Conservation (phyloP, 37 sponge, comb jelly and placozoan species). For the Crambe crambe region DNA sequence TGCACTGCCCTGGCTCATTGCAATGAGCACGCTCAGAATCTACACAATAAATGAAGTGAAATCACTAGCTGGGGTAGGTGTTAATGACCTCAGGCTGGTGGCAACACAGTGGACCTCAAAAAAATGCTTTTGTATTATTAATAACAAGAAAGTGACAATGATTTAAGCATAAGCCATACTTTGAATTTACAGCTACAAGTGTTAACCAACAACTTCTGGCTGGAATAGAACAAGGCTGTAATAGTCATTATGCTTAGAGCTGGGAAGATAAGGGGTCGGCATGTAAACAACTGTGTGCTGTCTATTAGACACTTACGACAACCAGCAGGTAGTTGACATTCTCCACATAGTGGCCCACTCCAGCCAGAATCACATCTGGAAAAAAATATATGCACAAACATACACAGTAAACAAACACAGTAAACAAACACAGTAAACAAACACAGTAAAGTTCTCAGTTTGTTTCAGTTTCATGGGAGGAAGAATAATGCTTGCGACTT, state of each 20-base stretch:
- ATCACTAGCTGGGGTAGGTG: too few species aligned
- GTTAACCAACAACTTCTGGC: too few species aligned
- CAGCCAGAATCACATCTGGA: conserved; percentile 51
- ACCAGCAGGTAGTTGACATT: conserved; percentile 21
- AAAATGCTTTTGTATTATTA: background rate
- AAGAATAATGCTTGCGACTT: background rate
- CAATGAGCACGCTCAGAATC: conserved; percentile 34
- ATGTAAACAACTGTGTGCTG: too few species aligned
- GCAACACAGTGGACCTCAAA: too few species aligned
- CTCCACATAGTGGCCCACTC: conserved; percentile 36
- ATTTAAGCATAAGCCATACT: too few species aligned
- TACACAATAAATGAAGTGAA: conserved; percentile 9
- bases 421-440: background rate
- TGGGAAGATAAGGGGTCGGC: too few species aligned
- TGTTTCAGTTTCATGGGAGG: background rate
- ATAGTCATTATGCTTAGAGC: too few species aligned
- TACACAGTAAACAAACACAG: background rate
- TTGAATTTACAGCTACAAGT: too few species aligned
- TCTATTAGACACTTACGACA: conserved; percentile 61
- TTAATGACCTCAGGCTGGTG: too few species aligned
- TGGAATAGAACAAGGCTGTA: too few species aligned
- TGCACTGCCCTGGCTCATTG: conserved; percentile 15
- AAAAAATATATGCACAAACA: background rate
- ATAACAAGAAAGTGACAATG: too few species aligned
- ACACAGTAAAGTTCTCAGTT: background rate